These are phyloP conservation scores for Porites cylindrica DNA, from an alignment of 92 coral and sea anemone genomes.

Conservation along the genomic window DNA sequence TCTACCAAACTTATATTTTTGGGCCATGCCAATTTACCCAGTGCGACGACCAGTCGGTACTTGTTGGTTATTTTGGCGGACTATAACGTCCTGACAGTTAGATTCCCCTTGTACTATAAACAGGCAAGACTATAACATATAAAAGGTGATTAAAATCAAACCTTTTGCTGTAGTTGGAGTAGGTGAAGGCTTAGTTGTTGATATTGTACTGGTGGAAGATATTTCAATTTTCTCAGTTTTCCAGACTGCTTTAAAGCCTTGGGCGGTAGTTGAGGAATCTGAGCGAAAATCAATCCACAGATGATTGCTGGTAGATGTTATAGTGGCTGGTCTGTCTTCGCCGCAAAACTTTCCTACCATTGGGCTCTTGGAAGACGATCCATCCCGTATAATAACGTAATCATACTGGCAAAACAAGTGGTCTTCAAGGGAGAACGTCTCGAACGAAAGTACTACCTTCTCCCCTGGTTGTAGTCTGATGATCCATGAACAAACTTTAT, in stretches of 20 bases:
- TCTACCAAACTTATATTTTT: no score
- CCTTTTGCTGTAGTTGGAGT: not conserved
- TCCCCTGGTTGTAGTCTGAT: constrained; percentile 51
- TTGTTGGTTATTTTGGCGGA: no score
- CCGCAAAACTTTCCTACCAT: constrained; percentile 88
- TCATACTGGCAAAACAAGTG: constrained; percentile 78
- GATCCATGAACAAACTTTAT: constrained; percentile 61
- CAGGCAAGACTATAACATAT: not conserved
- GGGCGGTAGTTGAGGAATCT: constrained; percentile 60
- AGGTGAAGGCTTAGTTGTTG: not conserved
- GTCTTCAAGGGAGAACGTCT: constrained; percentile 76
- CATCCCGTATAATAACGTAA: constrained; percentile 84
- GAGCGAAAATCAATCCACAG: constrained; percentile 75
- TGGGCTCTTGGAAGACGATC: constrained; percentile 61
- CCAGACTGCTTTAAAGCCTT: constrained; percentile 79
- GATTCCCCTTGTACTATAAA: not conserved
- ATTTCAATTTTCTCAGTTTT: not conserved
- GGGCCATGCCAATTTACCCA: no score
- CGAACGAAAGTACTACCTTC: constrained; percentile 76
- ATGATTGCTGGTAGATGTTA: constrained; percentile 69
- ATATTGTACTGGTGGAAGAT: not conserved
- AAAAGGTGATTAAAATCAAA: not conserved
- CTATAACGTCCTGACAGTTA: no score
- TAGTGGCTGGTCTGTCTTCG: constrained; percentile 59
- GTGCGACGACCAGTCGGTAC: no score